These are phyloP conservation scores for Muschampia plurimacula DNA, from an alignment of 2,888 invertebrate genomes.

Conservation along the genomic window DNA sequence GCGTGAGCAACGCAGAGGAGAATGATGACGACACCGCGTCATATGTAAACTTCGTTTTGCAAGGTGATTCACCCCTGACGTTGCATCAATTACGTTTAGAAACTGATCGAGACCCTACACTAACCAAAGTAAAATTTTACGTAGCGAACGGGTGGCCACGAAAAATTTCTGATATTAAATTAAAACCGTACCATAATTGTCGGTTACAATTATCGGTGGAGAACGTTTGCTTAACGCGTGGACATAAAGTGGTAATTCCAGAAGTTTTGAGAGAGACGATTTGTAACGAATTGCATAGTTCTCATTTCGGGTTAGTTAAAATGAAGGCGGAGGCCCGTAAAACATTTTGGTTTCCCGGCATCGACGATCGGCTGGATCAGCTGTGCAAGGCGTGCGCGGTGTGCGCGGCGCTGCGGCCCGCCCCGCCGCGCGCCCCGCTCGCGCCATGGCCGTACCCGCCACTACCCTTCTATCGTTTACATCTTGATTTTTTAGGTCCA, in stretches of 20 bases:
- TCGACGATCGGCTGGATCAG: background rate
- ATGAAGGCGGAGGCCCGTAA: background rate
- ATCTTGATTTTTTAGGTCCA: constrained; percentile 1
- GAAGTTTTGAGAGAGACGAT: background rate
- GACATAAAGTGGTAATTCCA: background rate
- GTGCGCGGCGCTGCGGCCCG: background rate
- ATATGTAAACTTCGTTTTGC: background rate
- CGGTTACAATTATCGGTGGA: background rate
- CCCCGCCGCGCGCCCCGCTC: background rate
- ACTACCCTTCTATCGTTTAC: background rate
- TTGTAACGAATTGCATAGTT: background rate
- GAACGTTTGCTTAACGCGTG: background rate
- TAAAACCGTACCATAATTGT: background rate
- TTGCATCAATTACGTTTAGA: constrained; percentile 1
- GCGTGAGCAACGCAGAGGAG: no score
- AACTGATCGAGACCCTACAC: background rate
- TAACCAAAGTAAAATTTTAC: background rate
- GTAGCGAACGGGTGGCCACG: background rate
- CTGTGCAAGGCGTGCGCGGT: background rate
- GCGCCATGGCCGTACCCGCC: background rate
- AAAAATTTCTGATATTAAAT: background rate
- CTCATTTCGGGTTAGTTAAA: background rate
- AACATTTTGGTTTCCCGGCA: background rate
- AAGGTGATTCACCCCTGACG: background rate
- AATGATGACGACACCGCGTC: background rate